Evolutionary conservation across 2,113 vertebrate species (phyloP), one percentile per base, ranked within the genome.

Genomic region (Siphamia tubifer): DNA sequence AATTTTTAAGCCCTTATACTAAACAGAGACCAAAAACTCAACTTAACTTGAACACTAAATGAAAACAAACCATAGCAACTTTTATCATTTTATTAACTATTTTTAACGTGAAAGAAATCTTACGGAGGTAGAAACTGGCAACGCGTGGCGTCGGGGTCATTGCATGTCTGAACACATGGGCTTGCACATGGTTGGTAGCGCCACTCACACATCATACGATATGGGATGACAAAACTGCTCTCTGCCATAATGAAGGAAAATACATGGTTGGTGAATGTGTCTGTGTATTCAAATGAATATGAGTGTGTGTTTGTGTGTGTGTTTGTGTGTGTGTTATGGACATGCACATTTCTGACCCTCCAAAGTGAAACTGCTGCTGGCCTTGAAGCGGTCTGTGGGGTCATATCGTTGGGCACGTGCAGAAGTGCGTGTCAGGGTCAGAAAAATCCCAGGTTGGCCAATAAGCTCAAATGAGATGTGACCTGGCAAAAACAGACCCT

Each of bases 161-260:
- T 92, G 57, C 98, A 99, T 0, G 96, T 96, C 85, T 93, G 96
- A 73, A 98, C 91, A 87, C 97, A 99, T 6, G 96, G 95, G 67
- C 89, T 96, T 19, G 95, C 87, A 80, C 96, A 99, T 53, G 95
- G 80, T 54, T 97, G 94, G 16, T 98, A 98, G 81, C 93, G 92
- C 97, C 96, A 99, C 83, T 99, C 98, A 74, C 96, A 99, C 94
- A 96, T 96, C 85, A 95, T 94, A 60, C 98, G 94, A 9, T 97
- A 98, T 20, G 97, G 97, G 51, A 99, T 94, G 42, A 95, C 91
- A 19, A 94, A 93, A 64, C 81, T 90, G 43, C 95, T 96, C 84
- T 98, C 98, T 99, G 83, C 45, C 69, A 71, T 24, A 48, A 36
- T 6, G 64, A 25, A 72, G 5, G 0, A 42, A 44, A 55, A 52